A percentile compares a stretch with the other conserved stretches of the same genome.
These are phyloP conservation scores for Notechis scutatus DNA, from an alignment of 2,113 vertebrate genomes.

Conservation along the genomic window DNA sequence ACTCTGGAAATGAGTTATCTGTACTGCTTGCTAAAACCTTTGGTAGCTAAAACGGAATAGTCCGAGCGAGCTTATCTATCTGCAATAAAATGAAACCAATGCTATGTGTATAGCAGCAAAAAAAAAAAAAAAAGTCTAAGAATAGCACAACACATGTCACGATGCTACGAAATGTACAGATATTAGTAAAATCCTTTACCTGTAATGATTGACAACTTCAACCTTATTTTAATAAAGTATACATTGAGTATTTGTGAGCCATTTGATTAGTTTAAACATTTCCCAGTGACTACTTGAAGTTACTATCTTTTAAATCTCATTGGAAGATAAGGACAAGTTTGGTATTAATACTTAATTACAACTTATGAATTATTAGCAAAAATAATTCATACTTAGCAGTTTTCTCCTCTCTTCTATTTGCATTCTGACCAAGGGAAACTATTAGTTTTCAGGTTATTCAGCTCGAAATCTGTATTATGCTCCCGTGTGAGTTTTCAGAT, in stretches of 20 bases:
- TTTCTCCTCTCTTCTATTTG: rapidly evolving
- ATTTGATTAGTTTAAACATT: neutral
- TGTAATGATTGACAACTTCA: constrained; percentile 15
- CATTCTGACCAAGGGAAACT: neutral
- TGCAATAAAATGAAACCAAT: constrained; percentile 26
- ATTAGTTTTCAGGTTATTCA: rapidly evolving
- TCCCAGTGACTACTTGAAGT: neutral
- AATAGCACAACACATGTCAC: constrained; percentile 22
- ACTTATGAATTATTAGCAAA: no score
- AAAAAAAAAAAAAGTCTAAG: constrained; percentile 30
- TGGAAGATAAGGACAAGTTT: neutral
- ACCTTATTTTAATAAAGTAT: constrained; percentile 4
- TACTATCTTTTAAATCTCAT: neutral
- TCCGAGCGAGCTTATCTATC: neutral
- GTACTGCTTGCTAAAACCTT: neutral
- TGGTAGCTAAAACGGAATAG: constrained; percentile 21
- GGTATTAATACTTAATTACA: neutral
- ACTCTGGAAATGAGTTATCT: constrained; percentile 47
- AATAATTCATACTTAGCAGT: neutral
- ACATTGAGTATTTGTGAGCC: constrained; percentile 12
- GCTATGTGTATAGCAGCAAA: neutral
- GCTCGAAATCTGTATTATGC: neutral
- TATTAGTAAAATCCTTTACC: neutral
- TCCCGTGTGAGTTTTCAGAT: neutral
- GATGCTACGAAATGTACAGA: constrained; percentile 46